Percentiles rank a stretch among this genome's conserved stretches.
phyloP scores from a whole-genome alignment of 2,113 vertebrate species.

The Microtus richardsoni region DNA sequence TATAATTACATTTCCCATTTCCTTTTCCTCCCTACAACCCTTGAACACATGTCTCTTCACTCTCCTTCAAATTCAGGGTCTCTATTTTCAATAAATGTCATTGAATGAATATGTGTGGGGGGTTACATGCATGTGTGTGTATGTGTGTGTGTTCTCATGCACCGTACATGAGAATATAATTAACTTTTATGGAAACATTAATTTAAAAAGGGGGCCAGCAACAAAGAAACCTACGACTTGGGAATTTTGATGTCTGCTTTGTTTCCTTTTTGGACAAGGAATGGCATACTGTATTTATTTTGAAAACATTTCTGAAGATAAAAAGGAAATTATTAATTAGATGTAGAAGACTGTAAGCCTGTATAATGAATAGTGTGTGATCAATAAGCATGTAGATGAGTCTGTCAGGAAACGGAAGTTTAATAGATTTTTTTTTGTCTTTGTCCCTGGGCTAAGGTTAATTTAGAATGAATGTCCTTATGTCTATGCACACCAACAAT shows the following conservation, averaged over 20 bases:
- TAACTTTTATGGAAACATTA: background rate
- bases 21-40: background rate
- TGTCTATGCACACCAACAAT: background rate
- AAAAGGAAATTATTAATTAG: background rate
- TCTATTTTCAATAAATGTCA: background rate
- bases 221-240: background rate
- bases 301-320: no score
- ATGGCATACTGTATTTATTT: background rate
- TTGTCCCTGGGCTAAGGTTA: background rate
- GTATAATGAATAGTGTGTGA: background rate
- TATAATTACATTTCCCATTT: no score
- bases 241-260: background rate
- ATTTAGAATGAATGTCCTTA: background rate
- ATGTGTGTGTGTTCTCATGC: background rate
- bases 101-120: background rate
- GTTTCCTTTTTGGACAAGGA: background rate
- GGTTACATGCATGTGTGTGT: no score
- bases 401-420: background rate
- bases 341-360: no score
- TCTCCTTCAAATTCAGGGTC: no score
- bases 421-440: background rate
- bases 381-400: rapidly evolving
- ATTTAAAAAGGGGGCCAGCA: background rate
- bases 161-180: background rate
- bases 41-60: rapidly evolving